Evolutionary conservation across 2,113 vertebrate species (phyloP).

Genomic region (Sander vitreus): DNA sequence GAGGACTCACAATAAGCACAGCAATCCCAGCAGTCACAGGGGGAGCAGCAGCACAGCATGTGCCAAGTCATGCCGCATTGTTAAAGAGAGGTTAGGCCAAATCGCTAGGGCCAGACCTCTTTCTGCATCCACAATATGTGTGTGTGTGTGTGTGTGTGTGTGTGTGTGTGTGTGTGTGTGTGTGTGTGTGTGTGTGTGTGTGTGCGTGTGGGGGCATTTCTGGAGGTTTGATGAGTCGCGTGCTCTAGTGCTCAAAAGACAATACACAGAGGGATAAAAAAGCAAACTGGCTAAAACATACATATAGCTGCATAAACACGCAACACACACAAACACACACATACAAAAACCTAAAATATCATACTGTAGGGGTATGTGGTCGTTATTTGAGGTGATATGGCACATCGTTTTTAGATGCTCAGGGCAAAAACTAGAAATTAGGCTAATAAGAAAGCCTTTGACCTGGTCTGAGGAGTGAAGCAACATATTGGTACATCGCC

Average conservation of each 20-base stretch:
- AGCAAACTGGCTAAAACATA: not conserved
- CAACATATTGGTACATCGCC: constrained; percentile 11
- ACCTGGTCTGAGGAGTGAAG: constrained; percentile 37
- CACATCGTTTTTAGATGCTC: constrained; percentile 16
- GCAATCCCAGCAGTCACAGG: constrained; percentile 45
- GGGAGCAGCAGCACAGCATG: constrained; percentile 45
- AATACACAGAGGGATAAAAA: not conserved
- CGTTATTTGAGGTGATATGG: constrained; percentile 17
- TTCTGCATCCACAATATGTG: constrained; percentile 24
- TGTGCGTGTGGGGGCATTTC: constrained; percentile 19
- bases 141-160: constrained; percentile 28
- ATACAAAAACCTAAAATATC: not conserved
- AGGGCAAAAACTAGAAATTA: constrained; percentile 35
- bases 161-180: constrained; percentile 19
- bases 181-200: constrained; percentile 15
- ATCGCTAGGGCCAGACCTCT: constrained; percentile 18
- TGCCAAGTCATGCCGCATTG: constrained; percentile 64
- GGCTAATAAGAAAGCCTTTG: constrained; percentile 18
- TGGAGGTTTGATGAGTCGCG: constrained; percentile 51
- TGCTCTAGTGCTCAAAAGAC: constrained; percentile 11
- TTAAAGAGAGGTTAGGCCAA: constrained; percentile 57
- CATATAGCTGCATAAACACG: not conserved
- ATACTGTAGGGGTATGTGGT: not conserved
- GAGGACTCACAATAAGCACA: constrained; percentile 51
- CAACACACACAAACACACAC: not conserved